Evolutionary conservation across 2,797 vertebrate species (phyloP), one percentile per base, ranked within the genome.

Genomic region (Morelia viridis): DNA sequence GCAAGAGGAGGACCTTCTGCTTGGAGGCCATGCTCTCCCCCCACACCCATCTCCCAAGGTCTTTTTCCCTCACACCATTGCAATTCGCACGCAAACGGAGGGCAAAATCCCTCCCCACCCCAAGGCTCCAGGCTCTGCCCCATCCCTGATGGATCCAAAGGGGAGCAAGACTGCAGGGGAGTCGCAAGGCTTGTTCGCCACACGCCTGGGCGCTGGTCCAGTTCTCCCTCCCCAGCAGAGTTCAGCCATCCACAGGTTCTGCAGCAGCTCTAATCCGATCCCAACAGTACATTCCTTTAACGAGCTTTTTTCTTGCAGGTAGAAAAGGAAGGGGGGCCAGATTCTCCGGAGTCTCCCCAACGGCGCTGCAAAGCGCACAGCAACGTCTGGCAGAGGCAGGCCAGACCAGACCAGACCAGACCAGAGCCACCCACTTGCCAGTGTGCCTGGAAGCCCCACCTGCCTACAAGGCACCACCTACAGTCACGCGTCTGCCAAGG

Each of bases 251-350:
- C 12, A 12, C 3, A 0, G 50, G 62, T 41, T 4, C 46, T 4
- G 57, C 9, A 1, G 35, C 10, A 2, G 56, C 11, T 15, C 17
- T 2, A 0, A 2, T 5, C 13, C 1, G n/a, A 50, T 50, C 26
- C 58, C 71, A 53, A 46, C 0, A 0, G 28, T 17, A 15, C 17
- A 2, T 56, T 9, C 7, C 71, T 26, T 1, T 0, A 13, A 1
- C 6, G 0, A 2, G 5, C 4, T 24, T 24, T 76, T 4, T 24
- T 50, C 31, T 13, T 6, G 26, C 24, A 22, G 0, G 53, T 2
- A 22, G 13, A 0, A 2, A 2, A 53, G 46, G 7, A n/a, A 26
- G 13, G n/a, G 8, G 15, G 24, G 58, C 6, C 15, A 0, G 26
- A 22, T 0, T 4, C 11, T 4, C 17, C 0, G 1, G 2, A 61